phyloP scores from a whole-genome alignment of 2,888 invertebrate species.

The Diachrysia chrysitis region DNA sequence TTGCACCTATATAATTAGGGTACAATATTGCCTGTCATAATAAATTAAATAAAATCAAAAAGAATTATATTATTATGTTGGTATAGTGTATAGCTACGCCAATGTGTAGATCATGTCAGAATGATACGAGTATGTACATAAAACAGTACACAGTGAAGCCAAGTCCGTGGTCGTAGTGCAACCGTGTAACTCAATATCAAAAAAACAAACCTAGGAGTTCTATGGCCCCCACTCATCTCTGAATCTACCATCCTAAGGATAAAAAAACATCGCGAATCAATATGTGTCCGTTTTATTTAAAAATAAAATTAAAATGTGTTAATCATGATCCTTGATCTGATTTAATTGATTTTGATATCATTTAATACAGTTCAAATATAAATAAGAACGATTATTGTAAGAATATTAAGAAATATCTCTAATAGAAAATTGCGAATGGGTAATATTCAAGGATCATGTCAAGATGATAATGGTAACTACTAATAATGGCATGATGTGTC shows the following conservation, averaged over 20 bases:
- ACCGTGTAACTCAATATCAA: slow-evolving; percentile 85
- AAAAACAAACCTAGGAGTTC: slow-evolving; percentile 91
- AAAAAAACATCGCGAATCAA: slow-evolving; percentile 75
- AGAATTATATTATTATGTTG: background rate
- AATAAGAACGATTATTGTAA: background rate
- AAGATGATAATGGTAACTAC: slow-evolving; percentile 34
- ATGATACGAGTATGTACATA: slow-evolving; percentile 66
- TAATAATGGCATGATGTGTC: slow-evolving; percentile 16
- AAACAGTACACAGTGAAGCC: slow-evolving; percentile 60
- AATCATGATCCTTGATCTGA: slow-evolving; percentile 46
- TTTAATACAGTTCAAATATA: background rate
- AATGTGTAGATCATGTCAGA: slow-evolving; percentile 61
- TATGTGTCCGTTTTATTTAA: slow-evolving; percentile 40
- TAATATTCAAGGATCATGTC: slow-evolving; percentile 49
- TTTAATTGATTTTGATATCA: background rate
- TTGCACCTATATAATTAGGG: background rate
- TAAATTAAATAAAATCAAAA: background rate
- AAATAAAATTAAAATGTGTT: slow-evolving; percentile 26
- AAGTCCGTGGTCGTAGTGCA: slow-evolving; percentile 69
- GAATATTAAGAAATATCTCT: background rate
- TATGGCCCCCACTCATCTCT: slow-evolving; percentile 91
- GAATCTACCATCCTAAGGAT: slow-evolving; percentile 91
- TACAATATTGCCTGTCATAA: background rate
- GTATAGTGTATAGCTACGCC: slow-evolving; percentile 55
- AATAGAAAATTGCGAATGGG: background rate